phyloP scores from a whole-genome alignment of 2,888 invertebrate genomes.

The Cerastis leucographa region DNA sequence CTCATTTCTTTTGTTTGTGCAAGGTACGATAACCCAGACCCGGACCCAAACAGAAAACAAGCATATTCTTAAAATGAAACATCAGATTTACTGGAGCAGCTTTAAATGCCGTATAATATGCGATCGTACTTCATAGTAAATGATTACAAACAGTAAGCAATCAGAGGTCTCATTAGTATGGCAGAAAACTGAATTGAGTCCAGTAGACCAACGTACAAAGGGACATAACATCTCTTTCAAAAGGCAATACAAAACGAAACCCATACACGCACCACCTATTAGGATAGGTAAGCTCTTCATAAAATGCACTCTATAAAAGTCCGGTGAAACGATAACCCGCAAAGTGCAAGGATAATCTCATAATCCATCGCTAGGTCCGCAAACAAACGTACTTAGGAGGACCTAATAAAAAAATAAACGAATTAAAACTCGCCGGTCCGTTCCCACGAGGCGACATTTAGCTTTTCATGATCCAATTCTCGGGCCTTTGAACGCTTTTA shows the following conservation, averaged over 20 bases:
- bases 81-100: constrained; percentile 4
- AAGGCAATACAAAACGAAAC: background rate
- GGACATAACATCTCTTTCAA: background rate
- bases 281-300: constrained; percentile 28
- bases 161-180: constrained; percentile 4
- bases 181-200: background rate
- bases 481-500: constrained; percentile 66
- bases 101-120: constrained; percentile 13
- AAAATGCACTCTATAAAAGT: constrained; percentile 52
- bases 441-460: constrained; percentile 84
- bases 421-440: constrained; percentile 76
- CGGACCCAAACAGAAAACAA: background rate
- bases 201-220: background rate
- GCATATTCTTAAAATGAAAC: constrained; percentile 7
- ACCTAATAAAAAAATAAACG: constrained; percentile 80
- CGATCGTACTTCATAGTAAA: background rate
- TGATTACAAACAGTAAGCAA: constrained; percentile 6
- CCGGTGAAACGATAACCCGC: constrained; percentile 63
- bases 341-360: constrained; percentile 80
- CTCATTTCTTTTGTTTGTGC: background rate
- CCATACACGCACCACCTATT: constrained; percentile 9
- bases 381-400: constrained; percentile 70
- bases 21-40: background rate
- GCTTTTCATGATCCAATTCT: constrained; percentile 63
- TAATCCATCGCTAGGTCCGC: constrained; percentile 76